Conservation (phyloP, 2,113 vertebrate species). For the Octodon degus region DNA sequence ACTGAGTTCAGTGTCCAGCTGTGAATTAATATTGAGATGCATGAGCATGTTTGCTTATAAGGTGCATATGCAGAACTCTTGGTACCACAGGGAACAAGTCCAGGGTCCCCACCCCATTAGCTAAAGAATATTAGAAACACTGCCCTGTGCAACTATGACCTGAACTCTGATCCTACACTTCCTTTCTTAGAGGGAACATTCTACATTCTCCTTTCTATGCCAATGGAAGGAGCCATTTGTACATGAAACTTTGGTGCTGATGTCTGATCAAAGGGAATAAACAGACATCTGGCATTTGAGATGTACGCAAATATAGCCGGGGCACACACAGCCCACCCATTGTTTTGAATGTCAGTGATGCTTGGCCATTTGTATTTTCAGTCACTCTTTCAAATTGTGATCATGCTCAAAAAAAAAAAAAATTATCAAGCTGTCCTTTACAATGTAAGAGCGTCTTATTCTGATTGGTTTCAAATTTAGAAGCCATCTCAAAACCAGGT, state of each 20-base stretch:
- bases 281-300: not conserved
- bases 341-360: slow-evolving; percentile 3
- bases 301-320: not conserved
- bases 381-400: not conserved
- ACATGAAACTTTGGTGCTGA: not conserved
- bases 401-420: slow-evolving; percentile 41
- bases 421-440: slow-evolving; percentile 5
- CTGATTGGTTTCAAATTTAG: slow-evolving; percentile 31
- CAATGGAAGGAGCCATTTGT: not conserved
- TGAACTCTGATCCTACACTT: not conserved
- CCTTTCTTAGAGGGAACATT: not conserved
- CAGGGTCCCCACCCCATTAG: not conserved
- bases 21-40: not conserved
- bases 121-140: not conserved
- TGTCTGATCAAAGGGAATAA: not conserved
- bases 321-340: not conserved
- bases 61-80: too few species aligned
- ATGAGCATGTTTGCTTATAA: fast-evolving
- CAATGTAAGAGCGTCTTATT: slow-evolving; percentile 15
- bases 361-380: not conserved
- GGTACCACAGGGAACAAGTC: not conserved
- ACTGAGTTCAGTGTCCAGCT: not conserved
- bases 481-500: slow-evolving; percentile 23
- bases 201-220: not conserved
- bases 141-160: not conserved